A percentile compares a stretch with the other conserved stretches of the same genome.
Evolutionary conservation across 2,888 invertebrate genomes (phyloP).

Genomic region (Noctua janthina): DNA sequence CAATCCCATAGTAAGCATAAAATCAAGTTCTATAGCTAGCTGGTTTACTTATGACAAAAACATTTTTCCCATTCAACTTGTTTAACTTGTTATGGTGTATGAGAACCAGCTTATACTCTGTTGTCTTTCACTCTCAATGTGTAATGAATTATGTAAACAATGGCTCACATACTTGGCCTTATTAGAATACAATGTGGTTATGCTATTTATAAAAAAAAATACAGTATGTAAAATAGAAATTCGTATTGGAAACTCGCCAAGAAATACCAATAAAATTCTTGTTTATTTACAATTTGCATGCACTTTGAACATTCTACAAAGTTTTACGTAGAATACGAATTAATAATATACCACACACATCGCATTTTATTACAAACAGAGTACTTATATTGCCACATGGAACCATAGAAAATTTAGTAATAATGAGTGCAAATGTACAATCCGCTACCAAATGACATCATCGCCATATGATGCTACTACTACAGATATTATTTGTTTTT

Average conservation of each 20-base stretch:
- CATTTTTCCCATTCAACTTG: background rate
- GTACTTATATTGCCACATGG: constrained; percentile 1
- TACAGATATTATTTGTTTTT: background rate
- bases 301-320: constrained; percentile 7
- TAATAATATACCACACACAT: background rate
- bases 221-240: constrained; percentile 28
- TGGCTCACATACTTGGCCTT: constrained; percentile 36
- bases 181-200: constrained; percentile 63
- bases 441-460: constrained; percentile 9
- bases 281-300: constrained; percentile 14
- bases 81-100: constrained; percentile 1
- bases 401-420: background rate
- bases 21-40: background rate
- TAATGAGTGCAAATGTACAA: constrained; percentile 9
- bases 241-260: constrained; percentile 46
- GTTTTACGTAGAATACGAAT: background rate
- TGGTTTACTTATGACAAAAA: constrained; percentile 5
- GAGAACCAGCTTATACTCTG: constrained; percentile 1
- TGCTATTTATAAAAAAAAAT: constrained; percentile 30
- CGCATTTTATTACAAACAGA: background rate
- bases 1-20: background rate
- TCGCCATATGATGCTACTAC: constrained; percentile 7
- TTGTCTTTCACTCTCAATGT: constrained; percentile 13
- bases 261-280: constrained; percentile 28
- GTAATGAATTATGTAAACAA: constrained; percentile 45